Conservation (phyloP, 2,888 invertebrate genomes). For the Psococerastis gibbosa region DNA sequence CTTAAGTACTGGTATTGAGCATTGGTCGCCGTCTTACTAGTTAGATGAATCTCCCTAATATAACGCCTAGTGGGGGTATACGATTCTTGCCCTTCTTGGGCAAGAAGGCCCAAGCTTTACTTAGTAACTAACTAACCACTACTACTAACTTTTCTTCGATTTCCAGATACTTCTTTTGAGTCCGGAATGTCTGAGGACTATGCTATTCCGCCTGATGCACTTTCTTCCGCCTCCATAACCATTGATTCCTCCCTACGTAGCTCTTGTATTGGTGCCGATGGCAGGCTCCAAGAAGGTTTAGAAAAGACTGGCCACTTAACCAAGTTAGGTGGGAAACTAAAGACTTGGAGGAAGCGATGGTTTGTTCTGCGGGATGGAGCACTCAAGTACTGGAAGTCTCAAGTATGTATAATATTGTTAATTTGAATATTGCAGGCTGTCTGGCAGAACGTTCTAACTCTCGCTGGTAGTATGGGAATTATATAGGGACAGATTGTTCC, state of each 20-base stretch:
- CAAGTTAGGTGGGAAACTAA: constrained; percentile 82
- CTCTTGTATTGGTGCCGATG: constrained; percentile 30
- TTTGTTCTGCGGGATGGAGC: constrained; percentile 87
- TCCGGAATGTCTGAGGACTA: constrained; percentile 92
- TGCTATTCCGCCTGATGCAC: constrained; percentile 87
- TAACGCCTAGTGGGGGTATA: no score
- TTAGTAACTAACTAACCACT: no score
- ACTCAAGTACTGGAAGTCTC: constrained; percentile 87
- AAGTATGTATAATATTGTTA: constrained; percentile 26
- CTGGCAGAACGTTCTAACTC: neutral
- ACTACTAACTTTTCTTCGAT: no score
- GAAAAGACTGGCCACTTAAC: constrained; percentile 82
- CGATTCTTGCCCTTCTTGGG: no score
- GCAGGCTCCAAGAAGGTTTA: constrained; percentile 47
- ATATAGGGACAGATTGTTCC: no score
- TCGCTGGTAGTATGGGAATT: no score
- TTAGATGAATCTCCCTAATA: no score
- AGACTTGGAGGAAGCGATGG: constrained; percentile 93
- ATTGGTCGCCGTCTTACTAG: no score
- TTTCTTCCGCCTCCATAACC: constrained; percentile 58
- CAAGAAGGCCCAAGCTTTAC: no score
- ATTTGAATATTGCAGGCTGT: neutral
- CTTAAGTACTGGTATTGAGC: neutral
- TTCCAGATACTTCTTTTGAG: constrained; percentile 81
- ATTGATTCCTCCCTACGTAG: constrained; percentile 54